Base-by-base conservation (phyloP, 2,888 invertebrate genomes). In the Zeuzera pyrina region DNA sequence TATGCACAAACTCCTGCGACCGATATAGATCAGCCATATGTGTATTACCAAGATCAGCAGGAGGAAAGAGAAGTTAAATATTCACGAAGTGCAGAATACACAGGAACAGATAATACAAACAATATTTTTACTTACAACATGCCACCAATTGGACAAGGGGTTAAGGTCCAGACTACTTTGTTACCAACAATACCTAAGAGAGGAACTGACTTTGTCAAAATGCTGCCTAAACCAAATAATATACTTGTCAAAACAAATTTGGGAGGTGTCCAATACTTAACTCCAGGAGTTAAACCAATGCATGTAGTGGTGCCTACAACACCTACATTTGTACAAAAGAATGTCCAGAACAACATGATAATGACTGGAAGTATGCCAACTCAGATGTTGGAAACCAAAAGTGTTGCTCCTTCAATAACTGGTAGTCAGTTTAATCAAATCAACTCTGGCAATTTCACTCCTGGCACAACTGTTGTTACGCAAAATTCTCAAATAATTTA, bases 401-500 rank as follows among this genome's bases (percentile, higher is more conserved):
- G 49, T 16, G 47, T 59, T 34, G 41, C 62, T 11, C 47, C 67
- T 12, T 54, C 66, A 10, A 31, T 70, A 38, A 47, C 57, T n/a
- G 29, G 34, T 21, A 36, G 63, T 41, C 76, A 72, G 31, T 68
- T 76, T 36, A 67, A 65, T 40, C 68, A 68, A 38, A 51, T 77
- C 35, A 46, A 64, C 23, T 45, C 71, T 12, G 57, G 62, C 31
- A 48, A 67, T 2, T 71, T 73, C 27, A 71, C 74, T 14, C 74
- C 76, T 6, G 64, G 71, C 12, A 73, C 79, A 5, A 78, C 83
- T 24, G 78, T 79, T 15, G 76, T 83, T 21, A 76, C 76, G 21
- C 78, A 81, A 42, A 81, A 79, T 39, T 79, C 83, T 11, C 84
- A 84, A 47, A 76, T 83, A 34, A 71, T 83, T 40, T 84, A 83